phyloP scores from a whole-genome alignment of 2,113 vertebrate genomes.

The Callopanchax toddi region DNA sequence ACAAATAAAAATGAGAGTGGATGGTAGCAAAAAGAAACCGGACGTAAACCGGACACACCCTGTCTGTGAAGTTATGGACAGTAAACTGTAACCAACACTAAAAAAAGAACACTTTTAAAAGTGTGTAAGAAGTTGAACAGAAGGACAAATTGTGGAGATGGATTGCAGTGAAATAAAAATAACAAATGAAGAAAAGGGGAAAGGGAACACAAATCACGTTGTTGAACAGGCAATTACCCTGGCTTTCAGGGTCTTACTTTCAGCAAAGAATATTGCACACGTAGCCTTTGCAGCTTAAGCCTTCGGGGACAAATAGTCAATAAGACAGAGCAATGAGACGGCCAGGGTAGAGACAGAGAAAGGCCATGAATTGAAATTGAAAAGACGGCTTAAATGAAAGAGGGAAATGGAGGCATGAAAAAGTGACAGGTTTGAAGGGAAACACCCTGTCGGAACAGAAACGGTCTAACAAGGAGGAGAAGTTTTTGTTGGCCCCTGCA shows the following conservation, averaged over 20 bases:
- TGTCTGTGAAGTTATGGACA: conserved; percentile 19
- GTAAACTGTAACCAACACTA: conserved; percentile 29
- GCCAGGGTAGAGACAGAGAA: background rate
- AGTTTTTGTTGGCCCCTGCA: conserved; percentile 45
- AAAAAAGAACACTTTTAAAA: conserved; percentile 19
- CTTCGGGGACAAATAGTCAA: conserved; percentile 40
- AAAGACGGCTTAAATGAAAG: conserved; percentile 2
- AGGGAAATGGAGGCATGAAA: conserved; percentile 13
- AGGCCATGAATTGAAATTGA: conserved; percentile 1
- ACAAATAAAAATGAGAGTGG: conserved; percentile 63
- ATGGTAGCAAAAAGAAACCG: conserved; percentile 14
- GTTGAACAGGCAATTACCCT: conserved; percentile 29
- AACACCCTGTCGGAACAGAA: conserved; percentile 32
- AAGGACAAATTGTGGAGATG: background rate
- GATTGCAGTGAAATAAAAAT: conserved; percentile 16
- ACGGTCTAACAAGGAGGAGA: conserved; percentile 32
- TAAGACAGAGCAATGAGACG: conserved; percentile 16
- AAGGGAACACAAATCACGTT: conserved; percentile 24
- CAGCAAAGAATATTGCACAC: conserved; percentile 46
- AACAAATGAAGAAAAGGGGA: background rate
- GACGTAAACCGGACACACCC: conserved; percentile 47
- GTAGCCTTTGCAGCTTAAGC: conserved; percentile 19
- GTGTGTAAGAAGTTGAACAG: background rate
- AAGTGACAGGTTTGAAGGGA: conserved; percentile 25
- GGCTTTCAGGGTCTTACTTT: conserved; percentile 14